phyloP scores from a whole-genome alignment of 2,888 invertebrate species.

The Heliconius ismenius region DNA sequence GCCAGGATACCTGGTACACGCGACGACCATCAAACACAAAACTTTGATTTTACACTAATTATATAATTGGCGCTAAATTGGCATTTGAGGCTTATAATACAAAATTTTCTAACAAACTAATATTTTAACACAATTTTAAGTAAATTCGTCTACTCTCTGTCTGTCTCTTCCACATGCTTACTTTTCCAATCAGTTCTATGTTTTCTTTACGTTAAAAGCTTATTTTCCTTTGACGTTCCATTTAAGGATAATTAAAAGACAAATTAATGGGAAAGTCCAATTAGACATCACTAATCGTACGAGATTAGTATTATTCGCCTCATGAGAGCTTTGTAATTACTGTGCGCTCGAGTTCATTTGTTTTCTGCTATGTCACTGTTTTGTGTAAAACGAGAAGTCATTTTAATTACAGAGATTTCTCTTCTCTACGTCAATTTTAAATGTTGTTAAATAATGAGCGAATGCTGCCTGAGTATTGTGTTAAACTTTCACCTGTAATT shows the following conservation, averaged over 20 bases:
- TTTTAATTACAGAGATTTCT: constrained; percentile 76
- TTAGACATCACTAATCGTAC: constrained; percentile 60
- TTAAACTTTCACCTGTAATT: constrained; percentile 27
- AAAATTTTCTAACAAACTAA: not conserved
- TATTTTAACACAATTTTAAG: not conserved
- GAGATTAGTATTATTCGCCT: constrained; percentile 65
- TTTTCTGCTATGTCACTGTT: constrained; percentile 73
- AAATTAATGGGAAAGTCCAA: constrained; percentile 67
- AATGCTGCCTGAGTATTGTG: not conserved
- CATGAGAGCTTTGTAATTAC: constrained; percentile 69
- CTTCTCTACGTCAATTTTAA: constrained; percentile 50
- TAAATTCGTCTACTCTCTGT: too few relatives aligned
- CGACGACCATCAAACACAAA: constrained; percentile 50
- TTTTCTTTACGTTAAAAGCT: not conserved
- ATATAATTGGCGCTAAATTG: constrained; percentile 12
- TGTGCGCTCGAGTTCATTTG: constrained; percentile 56
- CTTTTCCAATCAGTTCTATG: not conserved
- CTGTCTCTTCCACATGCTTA: not conserved
- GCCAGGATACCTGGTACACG: constrained; percentile 73
- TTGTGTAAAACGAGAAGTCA: constrained; percentile 63
- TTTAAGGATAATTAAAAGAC: constrained; percentile 60
- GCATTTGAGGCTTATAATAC: not conserved
- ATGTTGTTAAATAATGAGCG: constrained; percentile 48
- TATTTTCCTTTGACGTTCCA: not conserved
- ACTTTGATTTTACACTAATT: constrained; percentile 21